Percentiles rank a stretch among this genome's conserved stretches.
Evolutionary conservation across 2,797 vertebrate genomes (phyloP).

Genomic region (Ceyx erithaca): DNA sequence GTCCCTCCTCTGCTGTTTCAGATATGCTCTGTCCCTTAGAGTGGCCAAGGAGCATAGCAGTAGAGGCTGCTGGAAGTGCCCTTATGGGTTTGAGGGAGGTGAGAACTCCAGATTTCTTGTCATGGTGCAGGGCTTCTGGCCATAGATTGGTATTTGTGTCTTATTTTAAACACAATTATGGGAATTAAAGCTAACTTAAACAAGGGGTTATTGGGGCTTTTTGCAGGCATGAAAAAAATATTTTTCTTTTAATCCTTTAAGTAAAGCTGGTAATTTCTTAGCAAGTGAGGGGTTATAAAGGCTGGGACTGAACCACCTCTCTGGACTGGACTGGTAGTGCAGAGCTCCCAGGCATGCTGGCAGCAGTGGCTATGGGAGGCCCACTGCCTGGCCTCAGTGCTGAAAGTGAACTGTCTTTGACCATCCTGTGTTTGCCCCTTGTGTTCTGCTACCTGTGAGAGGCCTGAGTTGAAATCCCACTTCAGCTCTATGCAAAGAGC

Average conservation of each 20-base stretch:
- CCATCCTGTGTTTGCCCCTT: neutral
- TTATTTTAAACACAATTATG: neutral
- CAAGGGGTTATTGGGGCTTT: no score
- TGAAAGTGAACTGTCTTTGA: neutral
- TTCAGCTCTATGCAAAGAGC: neutral
- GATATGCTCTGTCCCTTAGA: accelerated
- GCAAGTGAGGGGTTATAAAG: neutral
- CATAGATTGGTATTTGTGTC: neutral
- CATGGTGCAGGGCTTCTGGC: neutral
- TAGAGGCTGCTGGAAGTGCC: neutral
- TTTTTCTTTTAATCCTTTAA: neutral
- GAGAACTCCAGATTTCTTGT: neutral
- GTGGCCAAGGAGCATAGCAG: accelerated
- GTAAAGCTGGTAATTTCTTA: neutral
- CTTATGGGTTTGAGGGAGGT: neutral
- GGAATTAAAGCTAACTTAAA: neutral
- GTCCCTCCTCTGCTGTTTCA: neutral
- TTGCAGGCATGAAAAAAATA: neutral
- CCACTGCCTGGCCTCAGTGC: accelerated
- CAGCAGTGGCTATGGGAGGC: neutral
- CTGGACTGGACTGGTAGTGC: accelerated
- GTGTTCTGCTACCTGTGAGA: neutral
- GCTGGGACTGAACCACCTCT: neutral
- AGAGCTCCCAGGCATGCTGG: accelerated
- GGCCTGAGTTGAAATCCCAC: neutral